A percentile compares a stretch with the other conserved stretches of the same genome.
Conservation (phyloP, 1,140 invertebrate species). For the Sycophila sp. region DNA sequence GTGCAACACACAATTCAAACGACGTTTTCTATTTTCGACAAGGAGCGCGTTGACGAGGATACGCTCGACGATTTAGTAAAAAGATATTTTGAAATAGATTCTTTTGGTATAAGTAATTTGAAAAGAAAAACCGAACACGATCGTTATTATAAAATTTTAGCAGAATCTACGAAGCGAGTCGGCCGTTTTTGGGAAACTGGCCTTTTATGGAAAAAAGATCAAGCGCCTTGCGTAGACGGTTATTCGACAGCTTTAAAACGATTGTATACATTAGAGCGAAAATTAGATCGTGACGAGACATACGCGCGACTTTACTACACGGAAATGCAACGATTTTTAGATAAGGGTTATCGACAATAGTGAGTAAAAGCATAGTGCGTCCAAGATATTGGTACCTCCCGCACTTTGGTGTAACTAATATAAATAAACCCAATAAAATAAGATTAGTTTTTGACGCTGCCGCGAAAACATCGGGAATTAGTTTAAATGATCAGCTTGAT, state of each 20-base stretch:
- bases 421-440: not conserved
- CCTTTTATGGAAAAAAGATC: not conserved
- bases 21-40: not conserved
- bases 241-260: not conserved
- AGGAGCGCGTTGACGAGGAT: no score
- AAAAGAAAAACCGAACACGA: not conserved
- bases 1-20: not conserved
- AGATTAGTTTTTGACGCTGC: not conserved
- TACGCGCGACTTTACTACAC: not conserved
- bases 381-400: not conserved
- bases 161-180: not conserved
- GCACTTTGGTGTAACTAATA: not conserved
- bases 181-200: not conserved
- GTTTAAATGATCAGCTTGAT: not conserved
- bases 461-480: not conserved
- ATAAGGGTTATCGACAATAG: not conserved
- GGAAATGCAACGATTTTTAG: constrained; percentile 5
- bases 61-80: not conserved
- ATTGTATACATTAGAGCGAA: not conserved
- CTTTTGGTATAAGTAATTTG: not conserved
- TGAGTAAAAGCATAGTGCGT: not conserved
- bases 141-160: not conserved
- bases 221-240: not conserved
- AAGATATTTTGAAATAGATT: not conserved
- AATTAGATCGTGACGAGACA: not conserved